phyloP scores from a whole-genome alignment of 2,113 vertebrate genomes.

The Emydura subglobosa region DNA sequence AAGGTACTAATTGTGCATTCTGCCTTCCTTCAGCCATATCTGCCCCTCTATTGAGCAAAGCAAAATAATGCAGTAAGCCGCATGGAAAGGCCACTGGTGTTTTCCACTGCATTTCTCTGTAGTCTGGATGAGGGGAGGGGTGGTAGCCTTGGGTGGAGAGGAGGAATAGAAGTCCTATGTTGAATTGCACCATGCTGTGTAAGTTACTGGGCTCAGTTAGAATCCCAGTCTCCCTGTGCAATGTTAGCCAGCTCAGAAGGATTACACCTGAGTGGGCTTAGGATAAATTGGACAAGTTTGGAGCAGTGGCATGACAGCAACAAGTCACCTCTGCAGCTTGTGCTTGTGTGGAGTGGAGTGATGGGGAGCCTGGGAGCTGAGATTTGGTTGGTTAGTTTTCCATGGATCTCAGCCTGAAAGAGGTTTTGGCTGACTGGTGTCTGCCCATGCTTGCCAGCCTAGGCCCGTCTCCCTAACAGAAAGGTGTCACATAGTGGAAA shows the following conservation, averaged over 20 bases:
- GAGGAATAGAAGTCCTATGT: not conserved
- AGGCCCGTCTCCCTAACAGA: not conserved
- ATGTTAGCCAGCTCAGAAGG: not conserved
- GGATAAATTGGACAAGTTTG: fast-evolving
- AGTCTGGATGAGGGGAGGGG: not conserved
- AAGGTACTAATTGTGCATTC: not conserved
- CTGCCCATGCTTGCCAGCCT: not conserved
- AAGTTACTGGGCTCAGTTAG: not conserved
- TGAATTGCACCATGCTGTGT: not conserved
- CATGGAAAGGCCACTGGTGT: not conserved
- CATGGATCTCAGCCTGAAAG: not conserved
- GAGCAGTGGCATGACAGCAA: not conserved
- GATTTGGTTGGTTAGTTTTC: not conserved
- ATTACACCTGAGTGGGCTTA: not conserved
- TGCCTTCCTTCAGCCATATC: not conserved
- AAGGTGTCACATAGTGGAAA: not conserved
- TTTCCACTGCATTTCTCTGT: fast-evolving
- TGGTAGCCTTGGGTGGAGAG: not conserved
- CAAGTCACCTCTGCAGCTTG: not conserved
- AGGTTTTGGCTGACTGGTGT: fast-evolving
- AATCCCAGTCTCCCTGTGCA: not conserved
- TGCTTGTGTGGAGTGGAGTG: not conserved
- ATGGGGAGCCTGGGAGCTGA: not conserved
- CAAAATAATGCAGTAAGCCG: not conserved
- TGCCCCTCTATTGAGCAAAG: not conserved